Base-by-base conservation (phyloP, 2,888 invertebrate genomes). In the Theodoxus fluviatilis region DNA sequence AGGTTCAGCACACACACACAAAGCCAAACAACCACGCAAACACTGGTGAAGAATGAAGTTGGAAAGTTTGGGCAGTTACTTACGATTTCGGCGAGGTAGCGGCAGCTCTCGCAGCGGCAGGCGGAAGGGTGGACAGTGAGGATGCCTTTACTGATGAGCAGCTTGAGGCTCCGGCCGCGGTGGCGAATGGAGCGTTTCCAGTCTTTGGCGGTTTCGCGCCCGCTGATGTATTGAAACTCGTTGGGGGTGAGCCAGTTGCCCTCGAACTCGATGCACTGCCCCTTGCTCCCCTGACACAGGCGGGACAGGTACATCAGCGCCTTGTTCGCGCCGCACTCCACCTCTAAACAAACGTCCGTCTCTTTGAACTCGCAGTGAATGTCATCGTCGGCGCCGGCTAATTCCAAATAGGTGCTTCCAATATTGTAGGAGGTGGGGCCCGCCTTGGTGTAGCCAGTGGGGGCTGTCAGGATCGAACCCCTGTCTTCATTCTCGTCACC, bases 131-230 rank as follows among this genome's bases (percentile, higher is more conserved):
- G 86, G 22, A 87, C 85, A 75, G 87, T 79, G 74, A 89, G 79
- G 63, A 87, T 84, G 70, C 87, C 87, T 78, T 88, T 88, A 69
- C 87, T 82, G 71, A 89, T 82, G 69, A 89, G 79, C 67, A 88
- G 80, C 77, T 89, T 89, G 74, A 89, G 82, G 76, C 87, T 88
- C 74, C 87, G 86, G 22, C 89, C 89, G 71, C 87, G 84, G 75
- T 89, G 89, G 52, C 88, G 82, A 71, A 89, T 89, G 59, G 88
- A 88, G 2, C 88, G 74, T 76, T 88, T 88, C 88, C 88, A 88
- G 76, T 89, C 88, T 79, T 89, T 89, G 66, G 89, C 89, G 47
- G 88, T 87, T 78, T 88, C 87, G 63, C 89, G 76, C n/a, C 88
- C 88, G 79, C 88, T 87, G 49, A 88, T 83, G 68, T 83, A 83